Conservation (phyloP, 2,888 invertebrate genomes). For the Heliconius cydno region DNA sequence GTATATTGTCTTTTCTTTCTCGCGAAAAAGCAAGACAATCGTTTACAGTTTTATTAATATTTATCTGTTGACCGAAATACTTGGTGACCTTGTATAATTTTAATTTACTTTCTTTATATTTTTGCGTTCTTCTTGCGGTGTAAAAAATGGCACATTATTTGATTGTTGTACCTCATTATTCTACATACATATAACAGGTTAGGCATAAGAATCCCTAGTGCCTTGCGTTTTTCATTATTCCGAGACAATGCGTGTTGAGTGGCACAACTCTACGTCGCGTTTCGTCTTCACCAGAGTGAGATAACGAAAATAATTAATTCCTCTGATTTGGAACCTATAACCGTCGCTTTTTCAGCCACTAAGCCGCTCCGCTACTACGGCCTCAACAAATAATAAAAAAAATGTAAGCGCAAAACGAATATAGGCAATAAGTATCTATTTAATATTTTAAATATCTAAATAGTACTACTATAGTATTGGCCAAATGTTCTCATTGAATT, state of each 20-base stretch:
- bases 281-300: neutral
- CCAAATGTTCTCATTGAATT: neutral
- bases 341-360: too few relatives aligned
- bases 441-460: neutral
- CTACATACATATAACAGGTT: too few relatives aligned
- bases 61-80: slow-evolving; percentile 74
- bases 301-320: neutral
- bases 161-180: neutral
- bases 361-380: too few relatives aligned
- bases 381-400: neutral
- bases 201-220: too few relatives aligned
- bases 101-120: slow-evolving; percentile 56
- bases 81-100: slow-evolving; percentile 62
- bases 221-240: too few relatives aligned
- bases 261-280: neutral
- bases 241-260: too few relatives aligned
- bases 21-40: slow-evolving; percentile 73
- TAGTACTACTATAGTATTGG: neutral
- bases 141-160: neutral
- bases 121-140: neutral
- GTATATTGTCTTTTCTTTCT: slow-evolving; percentile 74
- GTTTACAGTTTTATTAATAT: slow-evolving; percentile 76
- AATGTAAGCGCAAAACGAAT: neutral
- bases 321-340: neutral
- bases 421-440: neutral